These are phyloP conservation scores for Molossus alvarezi DNA, from an alignment of 2,797 vertebrate species.

Conservation along the genomic window DNA sequence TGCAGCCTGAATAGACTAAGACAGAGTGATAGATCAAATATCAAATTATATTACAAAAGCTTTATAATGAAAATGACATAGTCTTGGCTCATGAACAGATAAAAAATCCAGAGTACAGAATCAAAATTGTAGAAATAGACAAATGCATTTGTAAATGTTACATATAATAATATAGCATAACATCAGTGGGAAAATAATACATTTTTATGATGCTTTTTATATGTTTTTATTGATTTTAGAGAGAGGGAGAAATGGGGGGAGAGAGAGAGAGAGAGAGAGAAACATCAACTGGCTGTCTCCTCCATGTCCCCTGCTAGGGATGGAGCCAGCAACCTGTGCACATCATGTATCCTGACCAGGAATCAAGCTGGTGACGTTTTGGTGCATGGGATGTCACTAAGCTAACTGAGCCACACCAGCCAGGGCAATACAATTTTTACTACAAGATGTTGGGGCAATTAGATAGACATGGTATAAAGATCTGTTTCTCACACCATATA, in stretches of 20 bases:
- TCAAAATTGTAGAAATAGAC: conserved; percentile 44
- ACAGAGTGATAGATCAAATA: not conserved
- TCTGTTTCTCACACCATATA: not conserved
- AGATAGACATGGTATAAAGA: not conserved
- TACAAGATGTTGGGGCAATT: not conserved
- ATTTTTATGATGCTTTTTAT: not conserved
- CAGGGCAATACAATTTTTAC: too few relatives aligned
- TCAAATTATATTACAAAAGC: not conserved
- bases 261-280: too few relatives aligned
- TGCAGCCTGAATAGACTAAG: not conserved
- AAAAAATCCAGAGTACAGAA: conserved; percentile 11
- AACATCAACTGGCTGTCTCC: too few relatives aligned
- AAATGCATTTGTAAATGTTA: not conserved
- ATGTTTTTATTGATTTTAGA: too few relatives aligned
- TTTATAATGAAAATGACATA: not conserved
- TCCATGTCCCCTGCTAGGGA: too few relatives aligned
- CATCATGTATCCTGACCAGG: too few relatives aligned
- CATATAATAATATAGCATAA: not conserved
- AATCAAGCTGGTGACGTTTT: too few relatives aligned
- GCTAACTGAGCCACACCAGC: too few relatives aligned
- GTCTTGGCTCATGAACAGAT: not conserved
- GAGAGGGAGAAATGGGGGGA: too few relatives aligned
- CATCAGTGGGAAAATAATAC: not conserved
- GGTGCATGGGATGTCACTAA: too few relatives aligned
- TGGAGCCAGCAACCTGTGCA: too few relatives aligned